These are phyloP conservation scores for Eriocheir sinensis DNA, from an alignment of 1,140 invertebrate species.

Conservation along the genomic window DNA sequence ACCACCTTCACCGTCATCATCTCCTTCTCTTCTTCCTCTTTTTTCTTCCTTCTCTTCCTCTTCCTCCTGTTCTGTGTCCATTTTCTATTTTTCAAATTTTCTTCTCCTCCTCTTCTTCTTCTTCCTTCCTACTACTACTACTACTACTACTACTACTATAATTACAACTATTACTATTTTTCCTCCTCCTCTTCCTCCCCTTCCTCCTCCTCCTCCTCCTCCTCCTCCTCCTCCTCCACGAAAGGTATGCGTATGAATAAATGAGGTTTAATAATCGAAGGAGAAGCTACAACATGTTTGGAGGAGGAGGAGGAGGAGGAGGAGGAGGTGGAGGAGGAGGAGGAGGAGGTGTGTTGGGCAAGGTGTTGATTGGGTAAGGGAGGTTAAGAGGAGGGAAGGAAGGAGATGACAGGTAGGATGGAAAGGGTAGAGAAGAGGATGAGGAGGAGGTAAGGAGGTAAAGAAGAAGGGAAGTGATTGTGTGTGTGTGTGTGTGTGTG, in stretches of 20 bases:
- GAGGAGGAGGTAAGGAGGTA: not conserved
- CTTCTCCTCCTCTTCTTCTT: not conserved
- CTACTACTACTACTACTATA: not conserved
- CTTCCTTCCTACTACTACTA: too few species aligned
- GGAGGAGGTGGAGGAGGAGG: too few species aligned
- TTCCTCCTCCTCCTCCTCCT: not conserved
- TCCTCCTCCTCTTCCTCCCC: not conserved
- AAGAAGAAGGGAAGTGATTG: not conserved
- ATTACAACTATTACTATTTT: not conserved
- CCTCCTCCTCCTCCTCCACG: not conserved
- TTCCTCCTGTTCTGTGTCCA: not conserved
- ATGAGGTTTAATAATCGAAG: not conserved
- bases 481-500: not conserved
- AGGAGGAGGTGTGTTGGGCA: not conserved
- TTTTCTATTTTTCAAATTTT: too few species aligned
- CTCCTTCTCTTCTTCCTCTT: not conserved
- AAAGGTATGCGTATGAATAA: not conserved
- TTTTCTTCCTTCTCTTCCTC: constrained; percentile 1
- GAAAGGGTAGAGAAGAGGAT: not conserved
- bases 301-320: not conserved
- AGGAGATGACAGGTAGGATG: not conserved
- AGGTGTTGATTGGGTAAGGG: not conserved
- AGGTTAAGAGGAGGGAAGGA: not conserved
- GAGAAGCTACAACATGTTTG: not conserved
- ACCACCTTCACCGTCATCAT: not conserved